A percentile compares a stretch with the other conserved stretches of the same genome.
These are phyloP conservation scores for Nebria ingens DNA, from an alignment of 1,140 invertebrate genomes.

Conservation along the genomic window DNA sequence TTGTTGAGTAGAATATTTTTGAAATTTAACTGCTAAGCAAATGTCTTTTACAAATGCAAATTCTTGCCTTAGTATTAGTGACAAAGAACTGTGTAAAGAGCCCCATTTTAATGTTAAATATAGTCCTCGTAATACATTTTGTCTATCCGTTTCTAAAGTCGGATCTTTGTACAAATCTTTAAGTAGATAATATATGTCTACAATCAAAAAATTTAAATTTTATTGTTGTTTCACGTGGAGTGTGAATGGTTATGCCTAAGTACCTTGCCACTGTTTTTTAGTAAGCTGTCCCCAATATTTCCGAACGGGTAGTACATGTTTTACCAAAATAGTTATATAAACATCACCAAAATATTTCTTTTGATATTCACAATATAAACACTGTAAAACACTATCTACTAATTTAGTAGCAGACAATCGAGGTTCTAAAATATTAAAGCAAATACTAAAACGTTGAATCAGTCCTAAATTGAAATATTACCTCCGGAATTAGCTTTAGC, in stretches of 20 bases:
- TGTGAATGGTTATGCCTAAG: no score
- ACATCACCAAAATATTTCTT: slow-evolving; percentile 17
- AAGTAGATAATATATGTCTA: not conserved
- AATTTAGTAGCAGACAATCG: slow-evolving; percentile 12
- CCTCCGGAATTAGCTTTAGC: not conserved
- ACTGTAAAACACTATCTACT: slow-evolving; percentile 20
- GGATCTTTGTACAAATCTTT: slow-evolving; percentile 4
- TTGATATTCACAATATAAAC: slow-evolving; percentile 17
- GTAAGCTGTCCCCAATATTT: slow-evolving; percentile 18
- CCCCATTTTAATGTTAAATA: slow-evolving; percentile 22
- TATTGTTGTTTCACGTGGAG: not conserved
- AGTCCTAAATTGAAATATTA: not conserved
- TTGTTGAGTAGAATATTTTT: slow-evolving; percentile 17
- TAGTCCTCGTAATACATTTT: slow-evolving; percentile 19
- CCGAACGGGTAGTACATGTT: slow-evolving; percentile 20
- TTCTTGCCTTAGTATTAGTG: slow-evolving; percentile 19
- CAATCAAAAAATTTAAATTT: slow-evolving; percentile 9
- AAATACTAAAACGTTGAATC: not conserved
- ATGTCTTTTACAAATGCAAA: slow-evolving; percentile 23
- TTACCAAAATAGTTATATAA: slow-evolving; percentile 19
- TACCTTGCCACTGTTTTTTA: slow-evolving; percentile 17
- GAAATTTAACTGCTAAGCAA: slow-evolving; percentile 15
- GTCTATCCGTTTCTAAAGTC: slow-evolving; percentile 9
- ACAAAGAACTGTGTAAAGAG: slow-evolving; percentile 19
- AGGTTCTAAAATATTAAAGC: not conserved